Conservation (phyloP, 2,113 vertebrate genomes). For the Dissostichus mawsoni region DNA sequence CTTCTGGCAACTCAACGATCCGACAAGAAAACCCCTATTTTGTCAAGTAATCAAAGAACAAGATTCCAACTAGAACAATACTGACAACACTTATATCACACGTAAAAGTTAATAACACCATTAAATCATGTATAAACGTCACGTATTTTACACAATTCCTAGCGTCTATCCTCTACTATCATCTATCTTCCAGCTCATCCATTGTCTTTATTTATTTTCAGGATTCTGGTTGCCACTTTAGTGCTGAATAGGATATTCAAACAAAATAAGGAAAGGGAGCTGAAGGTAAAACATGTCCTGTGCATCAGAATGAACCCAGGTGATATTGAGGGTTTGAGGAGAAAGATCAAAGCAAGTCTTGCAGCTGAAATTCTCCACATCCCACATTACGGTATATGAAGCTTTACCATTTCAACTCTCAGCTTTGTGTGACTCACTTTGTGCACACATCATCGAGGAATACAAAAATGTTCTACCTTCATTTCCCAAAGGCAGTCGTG, state of each 20-base stretch:
- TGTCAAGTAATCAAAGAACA: not conserved
- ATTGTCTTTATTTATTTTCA: constrained; percentile 14
- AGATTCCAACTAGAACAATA: not conserved
- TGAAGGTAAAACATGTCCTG: not conserved
- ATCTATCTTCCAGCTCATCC: not conserved
- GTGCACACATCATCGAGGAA: not conserved
- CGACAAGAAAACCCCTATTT: constrained; percentile 1
- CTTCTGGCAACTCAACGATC: not conserved
- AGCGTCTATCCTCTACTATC: not conserved
- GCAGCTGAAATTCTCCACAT: not conserved
- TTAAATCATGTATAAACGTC: not conserved
- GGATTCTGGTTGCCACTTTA: constrained; percentile 18
- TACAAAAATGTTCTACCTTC: too few species aligned
- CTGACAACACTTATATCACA: not conserved
- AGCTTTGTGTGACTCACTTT: constrained; percentile 11
- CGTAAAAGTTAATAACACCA: not conserved
- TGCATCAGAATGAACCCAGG: constrained; percentile 15
- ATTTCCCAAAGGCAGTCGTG: not conserved
- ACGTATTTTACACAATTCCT: not conserved
- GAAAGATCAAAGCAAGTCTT: constrained; percentile 23
- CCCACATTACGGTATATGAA: not conserved
- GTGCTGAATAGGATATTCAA: not conserved
- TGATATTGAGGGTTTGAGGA: not conserved
- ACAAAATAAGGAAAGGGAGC: not conserved
- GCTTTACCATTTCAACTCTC: constrained; percentile 12